Conservation (phyloP, 2,113 vertebrate species). For the Tupaia chinensis region DNA sequence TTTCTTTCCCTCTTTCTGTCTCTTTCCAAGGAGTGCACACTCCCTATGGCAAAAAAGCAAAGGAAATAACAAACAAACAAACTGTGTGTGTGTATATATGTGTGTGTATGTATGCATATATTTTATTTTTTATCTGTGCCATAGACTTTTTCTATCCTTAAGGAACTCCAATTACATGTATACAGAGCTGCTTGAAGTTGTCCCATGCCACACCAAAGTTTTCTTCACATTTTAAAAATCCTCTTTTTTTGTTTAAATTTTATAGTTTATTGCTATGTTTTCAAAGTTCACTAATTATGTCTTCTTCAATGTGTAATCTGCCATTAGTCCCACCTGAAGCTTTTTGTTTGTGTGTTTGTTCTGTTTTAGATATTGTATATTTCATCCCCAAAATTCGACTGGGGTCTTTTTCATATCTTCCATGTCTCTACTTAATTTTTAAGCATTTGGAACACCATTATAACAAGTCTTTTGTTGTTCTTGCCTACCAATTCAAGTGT, state of each 20-base stretch:
- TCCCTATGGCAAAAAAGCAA: too few relatives aligned
- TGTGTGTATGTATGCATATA: too few relatives aligned
- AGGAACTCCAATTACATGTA: background rate
- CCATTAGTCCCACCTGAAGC: background rate
- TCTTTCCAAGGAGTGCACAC: too few relatives aligned
- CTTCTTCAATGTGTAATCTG: background rate
- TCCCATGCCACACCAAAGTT: background rate
- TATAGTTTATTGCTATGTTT: background rate
- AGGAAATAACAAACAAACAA: too few relatives aligned
- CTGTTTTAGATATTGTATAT: background rate
- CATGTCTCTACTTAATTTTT: conserved; percentile 2
- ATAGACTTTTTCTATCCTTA: background rate
- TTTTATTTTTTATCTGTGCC: too few relatives aligned
- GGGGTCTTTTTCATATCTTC: background rate
- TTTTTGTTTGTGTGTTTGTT: background rate
- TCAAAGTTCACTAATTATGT: conserved; percentile 24
- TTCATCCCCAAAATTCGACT: background rate
- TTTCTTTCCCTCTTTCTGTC: too few relatives aligned
- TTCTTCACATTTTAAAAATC: background rate
- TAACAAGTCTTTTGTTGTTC: background rate
- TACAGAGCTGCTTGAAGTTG: background rate
- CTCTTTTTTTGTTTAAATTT: conserved; percentile 7
- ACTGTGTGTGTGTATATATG: too few relatives aligned
- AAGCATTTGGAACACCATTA: background rate
- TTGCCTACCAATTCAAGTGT: background rate